Base-by-base conservation (phyloP, 1,140 invertebrate species). In the Orius laevigatus region DNA sequence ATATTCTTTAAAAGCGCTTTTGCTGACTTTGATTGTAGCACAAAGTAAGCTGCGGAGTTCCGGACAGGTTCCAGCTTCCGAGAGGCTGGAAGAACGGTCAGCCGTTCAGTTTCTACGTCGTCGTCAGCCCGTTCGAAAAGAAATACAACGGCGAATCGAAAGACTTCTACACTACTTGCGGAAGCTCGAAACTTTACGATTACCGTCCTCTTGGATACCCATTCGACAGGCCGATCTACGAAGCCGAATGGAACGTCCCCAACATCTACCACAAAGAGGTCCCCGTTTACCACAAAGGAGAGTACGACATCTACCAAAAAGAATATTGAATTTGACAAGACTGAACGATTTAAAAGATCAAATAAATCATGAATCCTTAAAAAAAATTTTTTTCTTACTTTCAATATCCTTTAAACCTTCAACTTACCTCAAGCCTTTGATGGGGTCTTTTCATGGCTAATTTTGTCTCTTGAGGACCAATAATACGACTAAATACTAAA, bases 1-100 rank as follows among this genome's bases (percentile, higher is more conserved):
- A 38, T 38, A n/a, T 38, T 3, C 25, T 12, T 38, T 16, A 25
- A 25, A 25, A 25, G 8, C 25, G 25, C 25, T 3, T 3, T 4
- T 25, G 3, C 25, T 25, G 8, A 25, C 25, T 25, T 25, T 25
- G 3, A 8, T 15, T 18, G 1, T 32, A 41, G 15, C 48, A 50
- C 40, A 33, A 16, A 32, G 34, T 41, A 5, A 34, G 20, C 46
- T 72, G 67, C 51, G 71, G 70, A 9, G 70, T 75, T 56, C 78
- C 78, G n/a, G 65, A 71, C 19, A 69, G 75, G 45, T 61, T 81
- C 19, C 65, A 81, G 51, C 58, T 84, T 51, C 79, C 81, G 16
- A 77, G 70, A 56, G 81, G 80, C 55, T 73, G 66, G 49, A 63
- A 67, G 50, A 71, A 69, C 50, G 80, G 81, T 53, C 68, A 72